A percentile compares a stretch with the other conserved stretches of the same genome.
phyloP scores from a whole-genome alignment of 2,797 vertebrate genomes.

The Ambastaia sidthimunki region DNA sequence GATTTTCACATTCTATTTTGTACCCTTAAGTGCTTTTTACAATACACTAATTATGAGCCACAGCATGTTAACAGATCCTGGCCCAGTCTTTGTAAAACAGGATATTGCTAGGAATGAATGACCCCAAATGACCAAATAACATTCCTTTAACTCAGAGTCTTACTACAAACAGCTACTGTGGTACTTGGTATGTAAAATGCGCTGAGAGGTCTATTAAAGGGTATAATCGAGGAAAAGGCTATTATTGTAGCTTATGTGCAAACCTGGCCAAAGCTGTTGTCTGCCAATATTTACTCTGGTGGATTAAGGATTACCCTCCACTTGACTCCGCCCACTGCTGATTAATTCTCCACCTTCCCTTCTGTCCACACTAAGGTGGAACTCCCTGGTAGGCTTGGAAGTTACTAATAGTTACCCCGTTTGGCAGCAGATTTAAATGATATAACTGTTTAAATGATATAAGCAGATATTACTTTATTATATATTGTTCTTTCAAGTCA shows the following conservation, averaged over 20 bases:
- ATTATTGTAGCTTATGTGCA: constrained; percentile 71
- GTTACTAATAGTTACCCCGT: constrained; percentile 7
- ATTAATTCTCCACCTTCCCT: constrained; percentile 62
- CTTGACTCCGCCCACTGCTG: constrained; percentile 59
- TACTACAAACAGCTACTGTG: neutral
- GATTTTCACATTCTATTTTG: neutral
- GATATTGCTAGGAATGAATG: constrained; percentile 2
- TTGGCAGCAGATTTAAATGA: neutral
- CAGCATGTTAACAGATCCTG: neutral
- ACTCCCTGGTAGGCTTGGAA: neutral
- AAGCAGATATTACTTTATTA: no score
- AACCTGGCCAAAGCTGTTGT: constrained; percentile 66
- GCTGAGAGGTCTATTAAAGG: constrained; percentile 41
- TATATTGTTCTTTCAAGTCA: neutral
- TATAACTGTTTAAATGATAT: no score
- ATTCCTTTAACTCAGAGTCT: neutral
- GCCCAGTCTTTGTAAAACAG: neutral
- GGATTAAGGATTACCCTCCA: constrained; percentile 14
- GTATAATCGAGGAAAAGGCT: constrained; percentile 66
- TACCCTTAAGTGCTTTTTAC: neutral
- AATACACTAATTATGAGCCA: neutral
- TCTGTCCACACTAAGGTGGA: neutral
- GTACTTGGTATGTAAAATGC: constrained; percentile 39
- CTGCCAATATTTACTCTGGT: constrained; percentile 67
- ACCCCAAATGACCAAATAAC: neutral